Evolutionary conservation across 2,888 invertebrate species (phyloP), one percentile per base, ranked within the genome.

Genomic region (Apodemia zela): DNA sequence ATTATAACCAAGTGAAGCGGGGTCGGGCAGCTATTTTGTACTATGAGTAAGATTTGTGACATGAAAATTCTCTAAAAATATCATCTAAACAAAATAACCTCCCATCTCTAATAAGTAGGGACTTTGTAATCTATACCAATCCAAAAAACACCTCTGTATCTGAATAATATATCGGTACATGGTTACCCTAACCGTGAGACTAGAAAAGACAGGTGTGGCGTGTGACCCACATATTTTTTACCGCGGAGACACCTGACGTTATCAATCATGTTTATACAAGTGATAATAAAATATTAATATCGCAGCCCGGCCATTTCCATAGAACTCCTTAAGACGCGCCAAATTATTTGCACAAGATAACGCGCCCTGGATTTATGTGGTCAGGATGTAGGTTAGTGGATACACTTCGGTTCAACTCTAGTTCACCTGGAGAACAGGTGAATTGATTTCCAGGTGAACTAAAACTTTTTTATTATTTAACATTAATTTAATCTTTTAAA

Each of bases 181-280:
- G 54, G 54, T 29, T 1, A 29, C 42, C 45, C 47, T 47, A 63
- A n/a, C 59, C 47, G 47, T 59, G 35, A 38, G 51, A 49, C 59
- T 61, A 45, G 59, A 61, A 45, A 33, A n/a, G 62, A 72, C 75
- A 78, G 79, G 77, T 80, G 81, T 73, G 81, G 72, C 72, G 18
- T 69, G 66, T 73, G 79, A 73, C 81, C 78, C 75, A 80, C 79
- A 76, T 79, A 67, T 60, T 45, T 45, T 35, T 42, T 42, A 60
- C 45, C 64, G 60, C 63, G 70, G 72, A 66, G 67, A 69, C 75
- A 75, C 74, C 72, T 73, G 74, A 72, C 72, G 72, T 69, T 77
- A 76, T 77, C 73, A 65, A 68, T 67, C 71, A 63, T 75, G 75
- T 77, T 76, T 76, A 74, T 72, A 73, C 72, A 75, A 61, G 65